Conservation (phyloP, 2,888 invertebrate genomes). For the Schrankia costaestrigalis region DNA sequence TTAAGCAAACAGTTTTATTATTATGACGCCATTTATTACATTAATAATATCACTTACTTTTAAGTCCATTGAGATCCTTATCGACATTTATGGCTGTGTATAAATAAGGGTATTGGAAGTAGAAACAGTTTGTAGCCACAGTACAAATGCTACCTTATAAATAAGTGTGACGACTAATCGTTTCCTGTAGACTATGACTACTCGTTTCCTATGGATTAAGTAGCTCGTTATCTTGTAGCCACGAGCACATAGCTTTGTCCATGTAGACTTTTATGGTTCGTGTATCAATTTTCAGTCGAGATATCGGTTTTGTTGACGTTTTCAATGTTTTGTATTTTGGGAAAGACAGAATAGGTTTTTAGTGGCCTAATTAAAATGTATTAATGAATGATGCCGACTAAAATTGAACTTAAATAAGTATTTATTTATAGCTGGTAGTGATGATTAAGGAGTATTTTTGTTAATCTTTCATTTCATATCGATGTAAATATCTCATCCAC, state of each 20-base stretch:
- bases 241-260: constrained; percentile 1
- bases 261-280: constrained; percentile 1
- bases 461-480: too few relatives aligned
- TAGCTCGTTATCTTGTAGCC: constrained; percentile 4
- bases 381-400: too few relatives aligned
- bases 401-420: too few relatives aligned
- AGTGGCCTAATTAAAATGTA: too few relatives aligned
- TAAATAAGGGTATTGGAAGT: constrained; percentile 7
- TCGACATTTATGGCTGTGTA: constrained; percentile 23
- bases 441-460: too few relatives aligned
- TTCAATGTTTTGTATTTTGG: too few relatives aligned
- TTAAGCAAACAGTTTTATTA: constrained; percentile 31
- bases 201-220: constrained; percentile 1
- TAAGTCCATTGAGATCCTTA: constrained; percentile 28
- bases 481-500: too few relatives aligned
- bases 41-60: constrained; percentile 32
- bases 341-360: too few relatives aligned
- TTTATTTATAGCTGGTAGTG: too few relatives aligned
- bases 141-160: not conserved
- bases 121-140: not conserved
- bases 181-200: constrained; percentile 3
- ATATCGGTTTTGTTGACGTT: too few relatives aligned
- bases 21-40: constrained; percentile 29
- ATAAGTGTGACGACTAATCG: constrained; percentile 2
- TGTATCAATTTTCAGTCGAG: not conserved